A percentile compares a stretch with the other conserved stretches of the same genome.
These are phyloP conservation scores for Rhipidura dahli DNA, from an alignment of 2,113 vertebrate species.

Conservation along the genomic window DNA sequence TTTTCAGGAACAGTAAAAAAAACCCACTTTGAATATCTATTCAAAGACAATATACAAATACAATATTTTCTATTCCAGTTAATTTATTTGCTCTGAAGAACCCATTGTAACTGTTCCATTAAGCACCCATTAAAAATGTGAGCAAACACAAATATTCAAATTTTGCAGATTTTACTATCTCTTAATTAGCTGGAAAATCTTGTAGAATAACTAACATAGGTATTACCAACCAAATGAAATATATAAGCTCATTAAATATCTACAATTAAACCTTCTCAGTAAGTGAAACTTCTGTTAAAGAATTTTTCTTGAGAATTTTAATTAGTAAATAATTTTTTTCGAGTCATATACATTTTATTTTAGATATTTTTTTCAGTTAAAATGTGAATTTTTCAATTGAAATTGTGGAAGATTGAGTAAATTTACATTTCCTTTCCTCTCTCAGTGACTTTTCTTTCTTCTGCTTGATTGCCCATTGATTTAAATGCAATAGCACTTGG, in stretches of 20 bases:
- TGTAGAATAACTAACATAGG: background rate
- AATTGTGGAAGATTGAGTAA: background rate
- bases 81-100: background rate
- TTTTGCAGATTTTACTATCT: background rate
- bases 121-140: background rate
- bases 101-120: rapidly evolving
- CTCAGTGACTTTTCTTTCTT: background rate
- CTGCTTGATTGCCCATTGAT: background rate
- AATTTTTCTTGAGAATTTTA: background rate
- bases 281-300: background rate
- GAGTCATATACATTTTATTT: background rate
- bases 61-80: background rate
- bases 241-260: background rate
- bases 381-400: background rate
- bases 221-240: background rate
- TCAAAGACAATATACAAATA: too few species aligned
- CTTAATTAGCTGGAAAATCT: background rate
- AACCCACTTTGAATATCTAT: background rate
- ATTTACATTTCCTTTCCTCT: background rate
- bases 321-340: background rate
- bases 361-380: background rate
- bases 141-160: background rate
- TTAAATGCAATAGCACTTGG: background rate
- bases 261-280: background rate
- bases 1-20: background rate